Base-by-base conservation (phyloP, 2,888 invertebrate genomes). In the Agonopterix alstromeriana region DNA sequence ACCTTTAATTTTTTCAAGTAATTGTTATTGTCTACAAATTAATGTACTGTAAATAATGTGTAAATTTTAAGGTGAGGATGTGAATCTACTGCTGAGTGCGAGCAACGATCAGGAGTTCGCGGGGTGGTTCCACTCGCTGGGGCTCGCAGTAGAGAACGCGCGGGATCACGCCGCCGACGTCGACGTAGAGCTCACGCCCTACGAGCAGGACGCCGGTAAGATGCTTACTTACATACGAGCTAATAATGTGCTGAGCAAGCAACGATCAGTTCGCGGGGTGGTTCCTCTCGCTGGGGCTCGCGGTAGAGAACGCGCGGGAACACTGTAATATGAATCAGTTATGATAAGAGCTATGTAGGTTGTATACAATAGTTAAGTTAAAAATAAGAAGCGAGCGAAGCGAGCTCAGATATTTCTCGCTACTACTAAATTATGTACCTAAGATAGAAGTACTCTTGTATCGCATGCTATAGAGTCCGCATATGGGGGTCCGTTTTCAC, bases 41-140 rank as follows among this genome's bases (percentile, higher is more conserved):
- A 27, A 27, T 27, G 7, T 27, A 11, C 14, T 44, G n/a, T n/a
- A n/a, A n/a, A n/a, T n/a, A 49, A 1, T 58, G 5, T 27, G 27
- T 27, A 27, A 5, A 27, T 27, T 27, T 5, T 3, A 3, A 90
- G 91, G 88, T 12, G 91, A 92, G 1, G 92, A 92, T 45, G 85
- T 94, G 58, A 94, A 95, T 36, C 88, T 98, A 43, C 93, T 96
- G 41, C 93, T 98, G 40, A 97, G 97, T 53, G 95, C 95, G n/a
- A 95, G 93, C 72, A 95, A 93, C 56, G 94, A 94, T 55, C 93
- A 93, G 51, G 98, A 98, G 75, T 97, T 94, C 77, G 91, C 93
- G 56, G 92, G 94, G 51, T 98, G 98, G 98, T 89, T 95, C 61
- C 92, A 93, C 56, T 96, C 97, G 67, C 82, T 95, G 58, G 90